Conservation (phyloP, 2,113 vertebrate genomes). For the Erpornis zantholeuca region DNA sequence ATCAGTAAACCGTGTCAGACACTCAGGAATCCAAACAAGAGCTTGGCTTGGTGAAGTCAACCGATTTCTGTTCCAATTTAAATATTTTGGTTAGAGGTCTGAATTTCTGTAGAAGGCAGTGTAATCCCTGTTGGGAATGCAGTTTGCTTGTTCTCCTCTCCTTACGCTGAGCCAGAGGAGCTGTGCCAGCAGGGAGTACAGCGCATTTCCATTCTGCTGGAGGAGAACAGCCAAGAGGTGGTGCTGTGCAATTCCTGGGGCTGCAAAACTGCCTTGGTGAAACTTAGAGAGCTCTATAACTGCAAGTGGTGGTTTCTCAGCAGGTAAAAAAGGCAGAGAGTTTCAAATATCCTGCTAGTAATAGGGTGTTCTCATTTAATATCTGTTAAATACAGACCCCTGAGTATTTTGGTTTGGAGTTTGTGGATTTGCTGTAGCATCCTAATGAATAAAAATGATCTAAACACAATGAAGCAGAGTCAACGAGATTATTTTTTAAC, state of each 20-base stretch:
- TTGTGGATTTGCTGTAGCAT: background rate
- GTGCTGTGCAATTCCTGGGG: background rate
- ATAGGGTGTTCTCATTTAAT: background rate
- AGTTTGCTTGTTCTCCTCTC: background rate
- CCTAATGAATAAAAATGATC: background rate
- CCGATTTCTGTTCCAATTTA: background rate
- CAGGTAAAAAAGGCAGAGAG: background rate
- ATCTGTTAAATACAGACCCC: background rate
- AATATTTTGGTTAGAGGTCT: constrained; percentile 37
- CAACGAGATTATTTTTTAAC: background rate
- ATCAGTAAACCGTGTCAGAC: background rate
- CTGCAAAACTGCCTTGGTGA: background rate
- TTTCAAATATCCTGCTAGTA: background rate
- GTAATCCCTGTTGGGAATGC: background rate
- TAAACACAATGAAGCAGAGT: background rate
- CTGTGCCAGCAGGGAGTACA: background rate
- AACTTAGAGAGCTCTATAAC: background rate
- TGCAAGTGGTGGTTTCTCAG: background rate
- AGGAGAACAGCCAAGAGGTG: background rate
- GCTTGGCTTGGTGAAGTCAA: background rate
- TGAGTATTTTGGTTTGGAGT: background rate
- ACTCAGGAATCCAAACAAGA: background rate
- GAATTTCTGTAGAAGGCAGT: background rate
- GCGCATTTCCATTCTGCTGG: background rate
- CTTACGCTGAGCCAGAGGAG: background rate